A percentile compares a stretch with the other conserved stretches of the same genome.
Evolutionary conservation across 1,140 invertebrate genomes (phyloP).

Genomic region (Pogonomyrmex californicus): DNA sequence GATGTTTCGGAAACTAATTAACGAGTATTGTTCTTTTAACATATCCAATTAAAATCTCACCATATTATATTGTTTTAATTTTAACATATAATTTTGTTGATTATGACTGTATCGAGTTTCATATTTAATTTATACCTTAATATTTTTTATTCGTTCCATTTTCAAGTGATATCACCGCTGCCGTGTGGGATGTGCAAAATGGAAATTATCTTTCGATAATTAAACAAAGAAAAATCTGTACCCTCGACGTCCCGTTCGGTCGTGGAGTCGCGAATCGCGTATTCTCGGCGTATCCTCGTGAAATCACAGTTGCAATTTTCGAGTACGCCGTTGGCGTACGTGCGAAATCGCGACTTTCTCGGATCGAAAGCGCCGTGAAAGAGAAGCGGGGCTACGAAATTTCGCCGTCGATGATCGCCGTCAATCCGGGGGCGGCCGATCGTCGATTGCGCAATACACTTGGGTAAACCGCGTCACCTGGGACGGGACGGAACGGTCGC

Average conservation of each 20-base stretch:
- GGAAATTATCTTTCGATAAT: neutral
- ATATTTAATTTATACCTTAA: neutral
- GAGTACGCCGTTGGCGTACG: constrained; percentile 16
- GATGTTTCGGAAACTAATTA: neutral
- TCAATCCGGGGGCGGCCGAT: constrained; percentile 28
- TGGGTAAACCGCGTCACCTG: constrained; percentile 44
- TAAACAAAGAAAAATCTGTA: neutral
- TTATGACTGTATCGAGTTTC: neutral
- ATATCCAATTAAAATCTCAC: neutral
- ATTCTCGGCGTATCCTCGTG: neutral
- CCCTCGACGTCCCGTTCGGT: neutral
- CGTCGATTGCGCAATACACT: constrained; percentile 55
- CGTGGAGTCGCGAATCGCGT: neutral
- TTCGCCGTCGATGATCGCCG: constrained; percentile 44
- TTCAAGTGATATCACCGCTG: neutral
- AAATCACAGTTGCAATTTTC: constrained; percentile 48
- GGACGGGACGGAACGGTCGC: no score
- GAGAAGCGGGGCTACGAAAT: constrained; percentile 70
- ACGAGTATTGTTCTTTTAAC: neutral
- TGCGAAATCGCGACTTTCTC: constrained; percentile 57
- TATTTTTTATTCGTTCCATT: neutral
- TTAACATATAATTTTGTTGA: neutral
- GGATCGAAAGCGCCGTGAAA: constrained; percentile 34
- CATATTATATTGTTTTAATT: neutral
- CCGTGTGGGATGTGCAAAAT: neutral